These are phyloP conservation scores for Paramuricea clavata DNA, from an alignment of 92 coral and sea anemone species.

Conservation along the genomic window DNA sequence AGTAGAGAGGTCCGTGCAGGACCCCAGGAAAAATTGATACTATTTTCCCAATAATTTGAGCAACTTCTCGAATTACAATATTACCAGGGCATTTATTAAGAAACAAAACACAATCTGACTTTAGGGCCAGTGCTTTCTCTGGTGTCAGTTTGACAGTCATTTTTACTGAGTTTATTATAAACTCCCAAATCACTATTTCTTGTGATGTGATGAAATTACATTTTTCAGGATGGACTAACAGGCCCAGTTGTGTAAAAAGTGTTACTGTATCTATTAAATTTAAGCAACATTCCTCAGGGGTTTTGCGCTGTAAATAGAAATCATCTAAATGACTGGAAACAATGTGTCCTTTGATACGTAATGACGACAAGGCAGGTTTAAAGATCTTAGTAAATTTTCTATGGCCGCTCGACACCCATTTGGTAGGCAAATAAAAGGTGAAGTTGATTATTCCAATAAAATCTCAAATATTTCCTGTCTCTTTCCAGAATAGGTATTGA, in stretches of 20 bases:
- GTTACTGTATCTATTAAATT: conserved; percentile 17
- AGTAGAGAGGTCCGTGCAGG: conserved; percentile 67
- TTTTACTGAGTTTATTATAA: not conserved
- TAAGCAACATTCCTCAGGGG: conserved; percentile 20
- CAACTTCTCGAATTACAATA: conserved; percentile 52
- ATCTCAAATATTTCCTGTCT: conserved; percentile 37
- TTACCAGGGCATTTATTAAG: not conserved
- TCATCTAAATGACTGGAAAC: conserved; percentile 60
- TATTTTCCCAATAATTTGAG: conserved; percentile 68
- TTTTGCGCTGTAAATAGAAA: conserved; percentile 50
- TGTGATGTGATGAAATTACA: not conserved
- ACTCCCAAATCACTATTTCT: not conserved
- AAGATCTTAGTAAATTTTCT: conserved; percentile 45
- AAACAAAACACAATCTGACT: not conserved
- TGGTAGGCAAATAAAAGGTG: conserved; percentile 7
- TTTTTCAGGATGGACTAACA: conserved; percentile 1
- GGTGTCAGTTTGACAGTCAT: conserved; percentile 1
- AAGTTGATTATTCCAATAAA: not conserved
- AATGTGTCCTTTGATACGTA: conserved; percentile 59
- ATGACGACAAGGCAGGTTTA: conserved; percentile 49
- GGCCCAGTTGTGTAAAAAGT: conserved; percentile 7
- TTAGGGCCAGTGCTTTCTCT: not conserved
- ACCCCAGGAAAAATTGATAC: conserved; percentile 73
- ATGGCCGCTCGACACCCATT: conserved; percentile 37
- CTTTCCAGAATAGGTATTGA: conserved; percentile 7